Base-by-base conservation (phyloP, 2,797 vertebrate species). In the Acestrorhynchus altus region DNA sequence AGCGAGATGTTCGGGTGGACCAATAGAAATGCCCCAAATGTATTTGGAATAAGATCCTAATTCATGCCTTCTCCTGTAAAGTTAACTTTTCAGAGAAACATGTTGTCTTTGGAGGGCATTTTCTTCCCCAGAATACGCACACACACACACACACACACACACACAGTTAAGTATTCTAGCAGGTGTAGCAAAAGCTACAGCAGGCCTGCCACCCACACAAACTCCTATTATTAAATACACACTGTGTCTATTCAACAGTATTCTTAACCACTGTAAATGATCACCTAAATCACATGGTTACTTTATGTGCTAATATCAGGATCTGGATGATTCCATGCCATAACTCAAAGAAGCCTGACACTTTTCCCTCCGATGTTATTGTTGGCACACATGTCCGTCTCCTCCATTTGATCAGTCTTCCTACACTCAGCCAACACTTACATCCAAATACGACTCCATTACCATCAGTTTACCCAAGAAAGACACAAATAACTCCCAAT, bases 321-420 rank as follows among this genome's bases (percentile, higher is more conserved):
- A 40, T 64, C 77, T 67, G 51, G 76, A 51, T 42, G 77, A 77
- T 74, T 77, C 54, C 35, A 71, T 73, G 79, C 64, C 31, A 42
- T 64, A 42, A 76, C 16, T 80, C 65, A 83, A 16, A 26, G 74
- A 57, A 64, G 54, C 51, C 78, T 84, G 83, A 76, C 79, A 79
- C 40, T 73, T 71, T 56, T 47, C 60, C 74, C 79, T 47, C 60
- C 74, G 63, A 77, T 84, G 83, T 78, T 84, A 24, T 31, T 75
- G 47, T 80, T 82, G 67, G 71, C 69, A 64, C 40, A 57, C 10
- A 35, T 18, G 24, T 77, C 71, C 57, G 54, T 72, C 59, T 77
- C 75, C 54, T 51, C 26, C 47, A 44, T 74, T 68, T 72, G 66
- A 80, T 76, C 51, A 61, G 76, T 56, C 63, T 54, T 64, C 71